Base-by-base conservation (phyloP, 2,797 vertebrate species). In the Enteromius unitaeniatus region DNA sequence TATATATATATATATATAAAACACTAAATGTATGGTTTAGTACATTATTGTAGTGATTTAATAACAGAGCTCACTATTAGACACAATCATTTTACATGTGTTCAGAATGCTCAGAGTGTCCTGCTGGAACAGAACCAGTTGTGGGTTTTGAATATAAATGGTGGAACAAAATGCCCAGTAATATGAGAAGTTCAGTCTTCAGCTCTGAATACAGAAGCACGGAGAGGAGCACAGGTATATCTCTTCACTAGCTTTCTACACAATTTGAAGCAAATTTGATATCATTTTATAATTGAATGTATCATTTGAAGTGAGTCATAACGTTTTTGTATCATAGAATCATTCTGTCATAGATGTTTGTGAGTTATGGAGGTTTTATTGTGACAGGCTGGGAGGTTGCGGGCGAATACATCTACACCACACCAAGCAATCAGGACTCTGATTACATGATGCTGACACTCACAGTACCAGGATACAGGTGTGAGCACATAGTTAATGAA, bases 61-160 rank as follows among this genome's bases (percentile, higher is more conserved):
- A 21, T n/a, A n/a, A 45, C n/a, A 42, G 1, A 79, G 42, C 26
- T 62, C 53, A 42, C 8, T 26, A 26, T 77, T 42, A 60, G 10
- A 31, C n/a, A 21, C 31, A 9, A 64, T 31, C 8, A 49, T 17
- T 7, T 47, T 23, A 31, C 47, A 3, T 83, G 31, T 87, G 84
- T 77, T 31, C 92, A 98, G 98, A 84, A 40, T 99, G 98, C 53
- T 82, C 84, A 2, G 91, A 91, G 89, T 99, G 98, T 86, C 96
- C 97, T 0, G 94, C 90, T 4, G 97, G 98, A 42, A 98, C 95
- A 0, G 96, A 99, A 85, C 96, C 97, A 0, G 92, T 88, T 0
- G 77, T 97, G 84, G 97, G 96, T 34, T 96, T 97, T 26, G 96
- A 98, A 90, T 99, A 99, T 93, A 99, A 99, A 85, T 99, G 98